Evolutionary conservation across 1,140 invertebrate genomes (phyloP).

Genomic region (Harpegnathos saltator): DNA sequence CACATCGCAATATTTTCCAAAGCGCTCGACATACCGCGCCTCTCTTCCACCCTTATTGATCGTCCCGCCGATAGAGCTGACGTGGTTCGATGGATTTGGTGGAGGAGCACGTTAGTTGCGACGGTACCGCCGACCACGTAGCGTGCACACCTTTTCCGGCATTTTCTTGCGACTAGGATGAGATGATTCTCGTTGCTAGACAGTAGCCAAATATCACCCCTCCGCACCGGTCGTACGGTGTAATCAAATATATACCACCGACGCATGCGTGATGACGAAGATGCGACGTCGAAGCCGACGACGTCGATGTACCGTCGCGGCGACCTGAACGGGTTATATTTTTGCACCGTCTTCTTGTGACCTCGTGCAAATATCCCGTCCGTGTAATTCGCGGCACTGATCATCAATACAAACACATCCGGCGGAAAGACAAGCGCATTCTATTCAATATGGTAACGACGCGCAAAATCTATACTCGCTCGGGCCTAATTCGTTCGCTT

Average conservation of each 20-base stretch:
- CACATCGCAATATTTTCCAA: not conserved
- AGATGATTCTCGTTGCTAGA: not conserved
- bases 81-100: not conserved
- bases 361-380: too few species aligned
- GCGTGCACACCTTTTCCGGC: not conserved
- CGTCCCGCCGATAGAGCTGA: not conserved
- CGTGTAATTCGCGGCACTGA: too few species aligned
- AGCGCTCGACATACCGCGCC: not conserved
- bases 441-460: too few species aligned
- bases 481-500: too few species aligned
- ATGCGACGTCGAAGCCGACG: not conserved
- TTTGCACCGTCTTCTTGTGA: too few species aligned
- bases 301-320: not conserved
- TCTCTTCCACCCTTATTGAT: slow-evolving; percentile 33
- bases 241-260: slow-evolving; percentile 12
- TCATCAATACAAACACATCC: too few species aligned
- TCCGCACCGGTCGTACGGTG: not conserved
- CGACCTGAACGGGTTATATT: too few species aligned
- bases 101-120: not conserved
- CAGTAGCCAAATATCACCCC: slow-evolving; percentile 4
- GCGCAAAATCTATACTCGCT: too few species aligned
- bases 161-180: slow-evolving; percentile 27
- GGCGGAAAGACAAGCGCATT: too few species aligned
- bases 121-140: not conserved
- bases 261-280: slow-evolving; percentile 34